These are phyloP conservation scores for Wasmannia auropunctata DNA, from an alignment of 1,140 invertebrate species.

Conservation along the genomic window DNA sequence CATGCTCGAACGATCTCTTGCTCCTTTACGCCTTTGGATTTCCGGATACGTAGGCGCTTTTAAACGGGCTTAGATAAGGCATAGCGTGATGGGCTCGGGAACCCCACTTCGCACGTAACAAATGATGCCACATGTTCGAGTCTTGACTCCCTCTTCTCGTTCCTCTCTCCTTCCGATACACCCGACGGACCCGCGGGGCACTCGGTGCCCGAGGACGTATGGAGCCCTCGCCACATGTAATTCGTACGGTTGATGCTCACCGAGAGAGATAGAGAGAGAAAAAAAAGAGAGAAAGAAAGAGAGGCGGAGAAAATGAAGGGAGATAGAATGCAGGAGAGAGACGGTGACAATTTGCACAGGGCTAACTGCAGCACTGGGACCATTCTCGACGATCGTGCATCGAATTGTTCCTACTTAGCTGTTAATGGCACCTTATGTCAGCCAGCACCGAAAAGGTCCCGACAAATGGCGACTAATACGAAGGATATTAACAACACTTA, in stretches of 20 bases:
- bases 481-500: conserved; percentile 41
- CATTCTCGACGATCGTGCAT: conserved; percentile 75
- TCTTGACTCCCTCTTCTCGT: conserved; percentile 74
- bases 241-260: conserved; percentile 73
- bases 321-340: conserved; percentile 40
- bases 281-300: neutral
- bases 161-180: conserved; percentile 23
- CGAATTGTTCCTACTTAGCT: conserved; percentile 77
- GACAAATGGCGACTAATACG: conserved; percentile 36
- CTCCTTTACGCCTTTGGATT: conserved; percentile 70
- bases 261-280: conserved; percentile 39
- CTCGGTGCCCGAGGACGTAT: conserved; percentile 58
- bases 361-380: conserved; percentile 80
- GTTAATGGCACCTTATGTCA: conserved; percentile 77
- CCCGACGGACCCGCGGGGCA: conserved; percentile 62
- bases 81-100: conserved; percentile 51
- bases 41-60: conserved; percentile 72
- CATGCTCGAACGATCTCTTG: conserved; percentile 63
- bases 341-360: conserved; percentile 68
- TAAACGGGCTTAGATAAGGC: conserved; percentile 70
- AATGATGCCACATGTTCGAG: conserved; percentile 85
- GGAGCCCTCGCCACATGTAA: conserved; percentile 69
- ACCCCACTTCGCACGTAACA: conserved; percentile 80
- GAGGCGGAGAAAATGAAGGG: neutral
- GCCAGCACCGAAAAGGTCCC: conserved; percentile 20